Evolutionary conservation across 2,113 vertebrate genomes (phyloP).

Genomic region (Cololabis saira): DNA sequence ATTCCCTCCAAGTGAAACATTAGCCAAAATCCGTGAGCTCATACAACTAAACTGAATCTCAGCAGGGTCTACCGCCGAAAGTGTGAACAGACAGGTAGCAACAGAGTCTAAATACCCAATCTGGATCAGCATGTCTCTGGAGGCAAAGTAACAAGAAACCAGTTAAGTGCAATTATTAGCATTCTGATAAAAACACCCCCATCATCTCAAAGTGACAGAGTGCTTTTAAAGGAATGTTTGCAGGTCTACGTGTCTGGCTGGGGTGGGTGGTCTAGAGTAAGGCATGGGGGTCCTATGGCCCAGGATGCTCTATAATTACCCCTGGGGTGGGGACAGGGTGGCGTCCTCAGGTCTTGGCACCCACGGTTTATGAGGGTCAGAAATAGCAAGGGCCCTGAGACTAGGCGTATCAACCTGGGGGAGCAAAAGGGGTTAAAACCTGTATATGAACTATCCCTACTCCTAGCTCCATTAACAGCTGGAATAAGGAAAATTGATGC

Average conservation of each 20-base stretch:
- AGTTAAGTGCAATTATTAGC: constrained; percentile 53
- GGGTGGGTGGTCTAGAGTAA: constrained; percentile 55
- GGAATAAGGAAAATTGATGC: no score
- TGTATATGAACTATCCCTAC: constrained; percentile 19
- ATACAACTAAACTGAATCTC: constrained; percentile 33
- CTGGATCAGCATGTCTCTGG: constrained; percentile 47
- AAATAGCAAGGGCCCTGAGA: constrained; percentile 74
- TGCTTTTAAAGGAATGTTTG: constrained; percentile 39
- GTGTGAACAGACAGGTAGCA: constrained; percentile 62
- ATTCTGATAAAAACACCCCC: constrained; percentile 39
- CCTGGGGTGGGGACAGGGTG: constrained; percentile 76
- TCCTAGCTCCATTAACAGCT: no score
- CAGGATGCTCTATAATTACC: constrained; percentile 80
- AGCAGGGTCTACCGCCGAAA: constrained; percentile 18
- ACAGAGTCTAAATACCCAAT: constrained; percentile 63
- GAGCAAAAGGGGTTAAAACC: constrained; percentile 46
- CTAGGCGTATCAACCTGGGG: constrained; percentile 44
- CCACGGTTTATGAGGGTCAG: constrained; percentile 74
- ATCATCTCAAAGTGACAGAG: constrained; percentile 49
- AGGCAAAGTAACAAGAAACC: constrained; percentile 55
- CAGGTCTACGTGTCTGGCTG: constrained; percentile 31
- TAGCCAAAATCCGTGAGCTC: constrained; percentile 40
- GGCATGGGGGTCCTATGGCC: constrained; percentile 44
- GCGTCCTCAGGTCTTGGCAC: constrained; percentile 80
- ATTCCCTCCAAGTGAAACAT: constrained; percentile 47